Base-by-base conservation (phyloP, 2,888 invertebrate genomes). In the Rugalucina vietnamica region DNA sequence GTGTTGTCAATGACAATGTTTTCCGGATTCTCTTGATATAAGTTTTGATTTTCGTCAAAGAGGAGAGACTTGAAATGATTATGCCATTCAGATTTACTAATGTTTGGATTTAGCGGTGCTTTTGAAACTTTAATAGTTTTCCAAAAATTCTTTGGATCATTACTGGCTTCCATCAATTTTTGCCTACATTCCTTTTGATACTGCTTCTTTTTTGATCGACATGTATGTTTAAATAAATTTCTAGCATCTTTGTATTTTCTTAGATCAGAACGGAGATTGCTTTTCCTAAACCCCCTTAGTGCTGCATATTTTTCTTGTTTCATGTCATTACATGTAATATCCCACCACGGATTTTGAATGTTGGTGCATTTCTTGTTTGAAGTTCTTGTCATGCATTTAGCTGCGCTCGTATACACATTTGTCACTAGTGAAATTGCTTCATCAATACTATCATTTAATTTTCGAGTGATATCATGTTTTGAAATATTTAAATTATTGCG, bases 141-240 rank as follows among this genome's bases (percentile, higher is more conserved):
- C 75, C 75, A 75, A 29, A 75, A 75, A 18, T 24, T 50, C 18
- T 50, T 34, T 3, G 75, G 54, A 34, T 75, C 57, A 5, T 75
- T 75, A 34, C 57, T 57, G 12, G 49, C 50, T 75, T 43, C 34
- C 74, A 50, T 43, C 39, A 71, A 24, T 49, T 73, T 43, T 73
- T 73, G 43, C 32, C 73, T 73, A 49, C 50, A 29, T 2, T 5
- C 14, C 21, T 50, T 43, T 73, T 73, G 73, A 73, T n/a, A 27
- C 18, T 73, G 32, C 29, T 29, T 0, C 21, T 49, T 43, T 32
- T 43, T 49, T 2, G 10, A 27, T 32, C 50, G 24, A 73, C 73
- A 73, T 29, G 50, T 24, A 5, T 43, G 21, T 49, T 75, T 54
- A 75, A 75, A 75, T n/a, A 49, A 36, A 54, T 75, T 75, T 18